Evolutionary conservation across 2,797 vertebrate genomes (phyloP).

Genomic region (Bryconaethiops microstoma): DNA sequence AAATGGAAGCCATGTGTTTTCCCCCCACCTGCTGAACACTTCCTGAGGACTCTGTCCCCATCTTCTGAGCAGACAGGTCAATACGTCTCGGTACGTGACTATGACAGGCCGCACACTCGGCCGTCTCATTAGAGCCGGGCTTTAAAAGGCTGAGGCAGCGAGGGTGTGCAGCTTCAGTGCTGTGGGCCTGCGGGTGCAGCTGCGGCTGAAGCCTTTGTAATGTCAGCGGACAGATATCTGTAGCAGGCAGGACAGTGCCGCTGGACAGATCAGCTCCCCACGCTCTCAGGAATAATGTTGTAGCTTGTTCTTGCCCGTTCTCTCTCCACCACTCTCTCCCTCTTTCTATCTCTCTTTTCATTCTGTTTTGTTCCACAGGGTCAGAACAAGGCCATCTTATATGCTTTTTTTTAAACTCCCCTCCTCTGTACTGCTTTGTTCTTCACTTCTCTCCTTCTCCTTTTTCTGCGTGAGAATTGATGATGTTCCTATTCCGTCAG

Average conservation of each 20-base stretch:
- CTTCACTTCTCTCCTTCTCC: background rate
- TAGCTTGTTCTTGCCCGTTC: background rate
- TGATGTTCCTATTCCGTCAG: background rate
- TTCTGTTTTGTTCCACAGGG: background rate
- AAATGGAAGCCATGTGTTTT: conserved; percentile 30
- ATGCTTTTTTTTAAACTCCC: background rate
- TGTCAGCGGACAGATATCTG: conserved; percentile 1
- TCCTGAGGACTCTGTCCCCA: background rate
- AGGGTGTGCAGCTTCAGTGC: background rate
- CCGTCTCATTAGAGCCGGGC: background rate
- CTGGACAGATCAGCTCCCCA: conserved; percentile 7
- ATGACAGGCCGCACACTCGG: background rate
- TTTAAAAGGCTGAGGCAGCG: background rate
- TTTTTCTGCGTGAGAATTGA: background rate
- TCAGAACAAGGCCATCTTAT: conserved; percentile 5
- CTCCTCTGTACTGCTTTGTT: too few relatives aligned
- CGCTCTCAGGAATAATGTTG: background rate
- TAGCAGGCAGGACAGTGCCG: background rate
- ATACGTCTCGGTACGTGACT: background rate
- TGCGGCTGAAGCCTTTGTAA: conserved; percentile 16
- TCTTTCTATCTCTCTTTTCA: background rate
- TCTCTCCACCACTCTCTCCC: background rate
- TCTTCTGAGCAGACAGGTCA: conserved; percentile 19
- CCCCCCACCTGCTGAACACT: conserved; percentile 36
- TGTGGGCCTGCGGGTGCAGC: background rate